Conservation (phyloP, 2,888 invertebrate species). For the Hecatera dysodea region DNA sequence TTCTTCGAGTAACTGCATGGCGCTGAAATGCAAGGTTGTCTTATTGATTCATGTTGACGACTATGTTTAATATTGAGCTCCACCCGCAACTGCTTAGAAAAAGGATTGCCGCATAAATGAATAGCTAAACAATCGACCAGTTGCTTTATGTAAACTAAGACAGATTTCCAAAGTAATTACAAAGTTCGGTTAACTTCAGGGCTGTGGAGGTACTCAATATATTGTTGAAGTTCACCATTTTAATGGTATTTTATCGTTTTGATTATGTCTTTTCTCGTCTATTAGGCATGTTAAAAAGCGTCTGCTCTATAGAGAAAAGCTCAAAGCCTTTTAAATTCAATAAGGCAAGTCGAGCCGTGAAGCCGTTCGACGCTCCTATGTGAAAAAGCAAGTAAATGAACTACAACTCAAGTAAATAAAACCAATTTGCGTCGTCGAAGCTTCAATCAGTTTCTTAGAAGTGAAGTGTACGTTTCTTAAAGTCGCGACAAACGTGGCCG, state of each 20-base stretch:
- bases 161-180: conserved; percentile 47
- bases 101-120: conserved; percentile 37
- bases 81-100: conserved; percentile 14
- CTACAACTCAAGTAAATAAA: conserved; percentile 66
- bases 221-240: conserved; percentile 39
- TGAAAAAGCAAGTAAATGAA: conserved; percentile 64
- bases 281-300: conserved; percentile 38
- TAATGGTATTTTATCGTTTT: conserved; percentile 42
- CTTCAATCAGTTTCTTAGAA: conserved; percentile 62
- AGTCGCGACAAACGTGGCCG: conserved; percentile 72
- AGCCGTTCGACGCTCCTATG: conserved; percentile 56
- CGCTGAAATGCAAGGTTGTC: conserved; percentile 17
- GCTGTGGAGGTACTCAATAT: conserved; percentile 38
- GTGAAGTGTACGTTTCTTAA: conserved; percentile 53
- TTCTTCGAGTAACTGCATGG: conserved; percentile 29
- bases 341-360: conserved; percentile 52
- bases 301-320: conserved; percentile 24
- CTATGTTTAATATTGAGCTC: conserved; percentile 17
- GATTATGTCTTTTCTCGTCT: conserved; percentile 27
- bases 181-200: conserved; percentile 43
- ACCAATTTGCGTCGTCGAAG: conserved; percentile 66
- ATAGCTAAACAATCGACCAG: conserved; percentile 38
- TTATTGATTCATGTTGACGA: conserved; percentile 24
- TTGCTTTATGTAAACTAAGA: conserved; percentile 45
- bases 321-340: conserved; percentile 55